phyloP scores from a whole-genome alignment of 2,888 invertebrate genomes.

The Gibbula magus region DNA sequence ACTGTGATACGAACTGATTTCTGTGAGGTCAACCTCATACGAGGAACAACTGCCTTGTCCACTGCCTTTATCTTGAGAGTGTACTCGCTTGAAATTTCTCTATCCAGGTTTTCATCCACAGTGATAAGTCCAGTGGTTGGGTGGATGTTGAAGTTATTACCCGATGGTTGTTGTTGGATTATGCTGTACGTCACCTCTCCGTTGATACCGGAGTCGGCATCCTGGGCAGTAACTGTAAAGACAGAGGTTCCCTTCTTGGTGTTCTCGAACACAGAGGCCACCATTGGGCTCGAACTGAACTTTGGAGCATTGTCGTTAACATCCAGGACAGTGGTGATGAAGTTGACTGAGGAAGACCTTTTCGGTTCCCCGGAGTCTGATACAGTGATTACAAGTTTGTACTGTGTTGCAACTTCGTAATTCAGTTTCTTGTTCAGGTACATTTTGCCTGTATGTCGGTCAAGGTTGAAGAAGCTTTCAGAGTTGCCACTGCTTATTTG shows the following conservation, averaged over 20 bases:
- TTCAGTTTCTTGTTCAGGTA: conserved; percentile 94
- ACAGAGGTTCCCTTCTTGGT: conserved; percentile 79
- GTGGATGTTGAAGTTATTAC: conserved; percentile 33
- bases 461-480: conserved; percentile 67
- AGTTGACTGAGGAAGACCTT: conserved; percentile 83
- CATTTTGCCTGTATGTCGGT: conserved; percentile 92
- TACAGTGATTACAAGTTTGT: conserved; percentile 88
- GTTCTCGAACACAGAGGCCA: conserved; percentile 89
- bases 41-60: not conserved
- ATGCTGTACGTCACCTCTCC: conserved; percentile 86
- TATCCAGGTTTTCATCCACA: conserved; percentile 28
- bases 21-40: not conserved
- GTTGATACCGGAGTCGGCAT: conserved; percentile 92
- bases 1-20: not conserved
- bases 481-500: conserved; percentile 90
- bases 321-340: conserved; percentile 90
- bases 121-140: conserved; percentile 35
- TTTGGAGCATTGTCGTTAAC: conserved; percentile 95
- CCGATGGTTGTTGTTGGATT: conserved; percentile 23
- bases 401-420: conserved; percentile 88
- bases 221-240: conserved; percentile 88
- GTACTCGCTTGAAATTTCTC: conserved; percentile 18
- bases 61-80: conserved; percentile 32
- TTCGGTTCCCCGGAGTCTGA: conserved; percentile 79
- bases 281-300: conserved; percentile 91